Conservation (phyloP, 2,888 invertebrate species). For the Dastarcus helophoroides region DNA sequence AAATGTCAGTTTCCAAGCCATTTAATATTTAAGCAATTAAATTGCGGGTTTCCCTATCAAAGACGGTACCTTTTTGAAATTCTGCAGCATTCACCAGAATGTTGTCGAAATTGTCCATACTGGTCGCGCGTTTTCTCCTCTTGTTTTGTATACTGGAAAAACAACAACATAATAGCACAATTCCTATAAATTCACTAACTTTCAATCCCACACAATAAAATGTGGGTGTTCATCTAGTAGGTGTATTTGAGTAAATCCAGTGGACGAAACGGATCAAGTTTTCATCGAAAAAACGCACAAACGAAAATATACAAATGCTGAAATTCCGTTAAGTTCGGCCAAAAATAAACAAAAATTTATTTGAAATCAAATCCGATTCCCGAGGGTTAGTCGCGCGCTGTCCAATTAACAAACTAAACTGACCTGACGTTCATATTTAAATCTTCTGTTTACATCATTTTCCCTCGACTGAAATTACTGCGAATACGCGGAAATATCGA, state of each 20-base stretch:
- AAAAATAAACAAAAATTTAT: neutral
- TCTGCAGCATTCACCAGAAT: slow-evolving; percentile 53
- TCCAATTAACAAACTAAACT: neutral
- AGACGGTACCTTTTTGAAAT: slow-evolving; percentile 54
- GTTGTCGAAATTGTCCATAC: slow-evolving; percentile 36
- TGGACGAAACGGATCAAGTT: neutral
- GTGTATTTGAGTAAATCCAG: neutral
- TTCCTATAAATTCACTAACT: neutral
- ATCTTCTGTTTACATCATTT: too few relatives aligned
- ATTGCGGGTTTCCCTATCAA: slow-evolving; percentile 8
- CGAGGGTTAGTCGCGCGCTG: too few relatives aligned
- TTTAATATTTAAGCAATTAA: slow-evolving; percentile 6
- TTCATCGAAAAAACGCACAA: neutral
- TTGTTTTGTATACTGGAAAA: slow-evolving; percentile 14
- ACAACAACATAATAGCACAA: neutral
- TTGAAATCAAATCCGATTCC: neutral
- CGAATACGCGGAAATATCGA: too few relatives aligned
- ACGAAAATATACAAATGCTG: neutral
- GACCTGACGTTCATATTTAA: neutral
- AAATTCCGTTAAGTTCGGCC: neutral
- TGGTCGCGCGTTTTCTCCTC: slow-evolving; percentile 15
- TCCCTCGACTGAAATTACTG: too few relatives aligned
- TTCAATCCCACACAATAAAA: neutral
- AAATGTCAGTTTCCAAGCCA: slow-evolving; percentile 3
- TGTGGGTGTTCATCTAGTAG: slow-evolving; percentile 2